Percentiles rank a stretch among this genome's conserved stretches.
phyloP scores from a whole-genome alignment of 1,140 invertebrate species.

The Papilio machaon region DNA sequence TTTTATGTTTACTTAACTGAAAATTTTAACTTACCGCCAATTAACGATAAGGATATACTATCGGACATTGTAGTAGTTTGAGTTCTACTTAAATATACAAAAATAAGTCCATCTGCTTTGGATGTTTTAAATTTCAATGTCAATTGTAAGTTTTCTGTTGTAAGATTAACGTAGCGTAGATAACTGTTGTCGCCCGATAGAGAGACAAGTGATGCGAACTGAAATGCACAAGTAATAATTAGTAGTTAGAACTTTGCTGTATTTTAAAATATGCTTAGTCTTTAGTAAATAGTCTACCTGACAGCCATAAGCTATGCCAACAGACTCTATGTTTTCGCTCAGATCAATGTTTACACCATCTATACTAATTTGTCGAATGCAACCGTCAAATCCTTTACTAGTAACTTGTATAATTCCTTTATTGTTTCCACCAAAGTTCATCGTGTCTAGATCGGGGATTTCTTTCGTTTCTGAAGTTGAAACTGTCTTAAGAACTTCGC shows the following conservation, averaged over 20 bases:
- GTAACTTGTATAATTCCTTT: conserved; percentile 86
- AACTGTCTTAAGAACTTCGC: conserved; percentile 75
- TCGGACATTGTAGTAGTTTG: conserved; percentile 66
- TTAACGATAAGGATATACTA: conserved; percentile 68
- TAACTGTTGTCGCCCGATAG: conserved; percentile 84
- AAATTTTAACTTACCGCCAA: conserved; percentile 55
- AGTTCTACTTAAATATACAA: conserved; percentile 73
- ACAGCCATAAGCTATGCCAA: conserved; percentile 93
- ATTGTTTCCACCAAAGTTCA: conserved; percentile 96
- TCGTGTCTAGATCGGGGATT: conserved; percentile 84
- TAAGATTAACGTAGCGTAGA: conserved; percentile 84
- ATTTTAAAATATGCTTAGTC: neutral
- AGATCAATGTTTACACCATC: conserved; percentile 89
- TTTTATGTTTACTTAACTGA: neutral
- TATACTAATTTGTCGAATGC: conserved; percentile 93
- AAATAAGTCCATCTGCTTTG: conserved; percentile 89
- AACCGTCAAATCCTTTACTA: conserved; percentile 94
- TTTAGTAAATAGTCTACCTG: conserved; percentile 83
- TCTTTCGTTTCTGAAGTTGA: conserved; percentile 64
- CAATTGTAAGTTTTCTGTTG: conserved; percentile 85
- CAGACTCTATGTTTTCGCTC: conserved; percentile 88
- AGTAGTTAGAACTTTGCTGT: neutral
- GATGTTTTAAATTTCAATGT: conserved; percentile 95
- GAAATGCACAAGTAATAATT: conserved; percentile 37
- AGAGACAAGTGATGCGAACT: conserved; percentile 84